These are phyloP conservation scores for Epizoanthus illoricatus DNA, from an alignment of 92 coral and sea anemone species.

Conservation along the genomic window DNA sequence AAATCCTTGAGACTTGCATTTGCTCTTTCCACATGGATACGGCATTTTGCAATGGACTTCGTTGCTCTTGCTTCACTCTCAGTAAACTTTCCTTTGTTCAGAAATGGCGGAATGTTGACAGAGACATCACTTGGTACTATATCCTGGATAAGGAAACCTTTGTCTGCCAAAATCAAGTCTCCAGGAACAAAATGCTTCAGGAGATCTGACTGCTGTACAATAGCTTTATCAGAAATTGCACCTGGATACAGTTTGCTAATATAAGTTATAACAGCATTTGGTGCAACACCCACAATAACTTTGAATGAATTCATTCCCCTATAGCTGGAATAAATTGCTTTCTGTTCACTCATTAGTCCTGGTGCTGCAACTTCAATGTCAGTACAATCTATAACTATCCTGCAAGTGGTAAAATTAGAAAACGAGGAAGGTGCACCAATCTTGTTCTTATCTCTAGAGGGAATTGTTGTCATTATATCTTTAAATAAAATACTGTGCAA, in stretches of 20 bases:
- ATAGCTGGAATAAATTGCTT: constrained; percentile 13
- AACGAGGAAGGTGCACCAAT: constrained; percentile 5
- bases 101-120: too few species aligned
- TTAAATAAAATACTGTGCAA: constrained; percentile 32
- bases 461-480: constrained; percentile 35
- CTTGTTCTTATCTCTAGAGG: constrained; percentile 29
- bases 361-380: constrained; percentile 28
- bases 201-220: constrained; percentile 25
- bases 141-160: too few species aligned
- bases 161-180: background rate
- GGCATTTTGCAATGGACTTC: too few species aligned
- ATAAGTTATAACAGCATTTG: constrained; percentile 13
- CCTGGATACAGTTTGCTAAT: constrained; percentile 36
- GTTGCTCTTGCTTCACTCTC: too few species aligned
- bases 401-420: constrained; percentile 21
- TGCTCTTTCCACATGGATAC: too few species aligned
- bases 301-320: constrained; percentile 31
- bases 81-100: too few species aligned
- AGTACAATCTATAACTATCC: constrained; percentile 33
- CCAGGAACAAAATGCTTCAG: constrained; percentile 18
- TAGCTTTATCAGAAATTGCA: constrained; percentile 15
- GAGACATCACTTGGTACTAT: too few species aligned
- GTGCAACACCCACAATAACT: background rate
- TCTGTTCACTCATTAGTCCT: constrained; percentile 29
- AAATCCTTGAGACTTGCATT: too few species aligned